Conservation (phyloP, 2,888 invertebrate species). For the Trissolcus japonicus region DNA sequence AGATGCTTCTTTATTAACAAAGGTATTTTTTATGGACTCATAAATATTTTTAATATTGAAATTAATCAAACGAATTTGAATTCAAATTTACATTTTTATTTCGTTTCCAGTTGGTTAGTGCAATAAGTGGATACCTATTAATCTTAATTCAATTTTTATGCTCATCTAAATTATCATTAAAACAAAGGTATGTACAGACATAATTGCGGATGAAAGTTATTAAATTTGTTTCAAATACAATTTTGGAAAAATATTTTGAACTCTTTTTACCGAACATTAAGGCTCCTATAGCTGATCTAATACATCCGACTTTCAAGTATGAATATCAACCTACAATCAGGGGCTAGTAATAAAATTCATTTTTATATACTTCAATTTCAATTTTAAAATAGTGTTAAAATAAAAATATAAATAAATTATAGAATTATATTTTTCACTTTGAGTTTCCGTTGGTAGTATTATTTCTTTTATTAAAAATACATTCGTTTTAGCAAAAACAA, state of each 20-base stretch:
- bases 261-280: neutral
- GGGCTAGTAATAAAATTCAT: neutral
- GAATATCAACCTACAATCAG: conserved; percentile 2
- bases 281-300: neutral
- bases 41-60: neutral
- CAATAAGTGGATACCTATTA: conserved; percentile 65
- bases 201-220: neutral
- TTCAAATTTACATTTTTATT: neutral
- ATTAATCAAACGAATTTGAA: neutral
- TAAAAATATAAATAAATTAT: no score
- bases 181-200: neutral
- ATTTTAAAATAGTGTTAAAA: no score
- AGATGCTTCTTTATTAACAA: conserved; percentile 64
- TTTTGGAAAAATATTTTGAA: no score
- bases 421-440: no score
- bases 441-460: neutral
- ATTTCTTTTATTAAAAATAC: neutral
- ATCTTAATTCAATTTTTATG: conserved; percentile 66
- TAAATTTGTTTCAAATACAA: neutral
- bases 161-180: conserved; percentile 15
- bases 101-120: conserved; percentile 62
- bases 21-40: conserved; percentile 51
- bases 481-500: no score
- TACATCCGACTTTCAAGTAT: neutral
- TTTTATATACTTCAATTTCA: no score